Evolutionary conservation across 1,140 invertebrate species (phyloP).

Genomic region (Asobara japonica): DNA sequence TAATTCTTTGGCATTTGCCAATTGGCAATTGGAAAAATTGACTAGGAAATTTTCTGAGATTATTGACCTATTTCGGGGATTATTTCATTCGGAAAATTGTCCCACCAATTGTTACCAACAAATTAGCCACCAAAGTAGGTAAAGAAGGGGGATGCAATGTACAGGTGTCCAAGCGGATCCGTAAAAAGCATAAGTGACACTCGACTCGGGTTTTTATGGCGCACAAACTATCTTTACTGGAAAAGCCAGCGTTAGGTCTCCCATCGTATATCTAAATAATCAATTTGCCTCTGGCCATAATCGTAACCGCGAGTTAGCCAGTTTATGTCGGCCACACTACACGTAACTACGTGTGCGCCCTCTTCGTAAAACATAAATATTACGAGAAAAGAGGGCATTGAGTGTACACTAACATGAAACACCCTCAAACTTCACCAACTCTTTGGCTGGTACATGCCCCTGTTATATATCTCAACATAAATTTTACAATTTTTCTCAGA

Average conservation of each 20-base stretch:
- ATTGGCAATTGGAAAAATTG: background rate
- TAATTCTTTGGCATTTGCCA: background rate
- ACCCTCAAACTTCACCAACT: conserved; percentile 16
- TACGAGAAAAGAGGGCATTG: conserved; percentile 40
- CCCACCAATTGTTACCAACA: background rate
- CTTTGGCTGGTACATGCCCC: background rate
- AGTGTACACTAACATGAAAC: conserved; percentile 3
- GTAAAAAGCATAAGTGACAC: conserved; percentile 45
- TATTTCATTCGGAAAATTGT: too few species aligned
- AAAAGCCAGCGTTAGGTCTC: conserved; percentile 43
- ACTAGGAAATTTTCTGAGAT: conserved; percentile 29
- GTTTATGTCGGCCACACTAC: conserved; percentile 50
- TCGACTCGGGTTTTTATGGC: conserved; percentile 42
- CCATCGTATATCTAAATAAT: conserved; percentile 62
- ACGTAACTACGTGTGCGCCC: conserved; percentile 43
- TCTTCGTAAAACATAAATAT: conserved; percentile 51
- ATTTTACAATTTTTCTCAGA: conserved; percentile 3
- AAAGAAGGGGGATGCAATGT: background rate
- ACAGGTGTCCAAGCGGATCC: conserved; percentile 38
- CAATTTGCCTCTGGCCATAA: conserved; percentile 61
- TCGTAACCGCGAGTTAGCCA: conserved; percentile 63
- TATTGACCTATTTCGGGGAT: too few species aligned
- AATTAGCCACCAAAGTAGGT: background rate
- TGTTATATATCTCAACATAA: conserved; percentile 3
- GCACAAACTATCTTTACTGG: conserved; percentile 31